Base-by-base conservation (phyloP, 1,140 invertebrate species). In the Achatina immaculata region DNA sequence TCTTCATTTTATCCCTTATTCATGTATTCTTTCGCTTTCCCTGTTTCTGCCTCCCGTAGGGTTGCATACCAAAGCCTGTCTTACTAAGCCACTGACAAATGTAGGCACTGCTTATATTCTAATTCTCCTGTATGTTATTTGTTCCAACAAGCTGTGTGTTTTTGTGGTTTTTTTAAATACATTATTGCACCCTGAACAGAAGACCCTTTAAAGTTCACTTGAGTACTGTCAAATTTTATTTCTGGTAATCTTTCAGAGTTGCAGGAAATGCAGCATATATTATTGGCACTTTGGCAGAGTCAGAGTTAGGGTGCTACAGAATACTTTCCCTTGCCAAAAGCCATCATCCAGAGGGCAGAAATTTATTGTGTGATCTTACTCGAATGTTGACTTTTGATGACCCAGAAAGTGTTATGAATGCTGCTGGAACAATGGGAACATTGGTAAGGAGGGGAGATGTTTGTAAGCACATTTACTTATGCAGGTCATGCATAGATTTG, bases 321-420 rank as follows among this genome's bases (percentile, higher is more conserved):
- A 86, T 91, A 75, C 82, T 91, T 19, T 82, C 84, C 11, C 84
- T 91, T 36, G 85, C 88, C 36, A 88, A 88, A 36, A 76, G 83
- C 28, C 74, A 82, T 3, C 81, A 86, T 62, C 38, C 51, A 6
- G 87, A 89, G 69, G 87, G 86, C 78, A 73, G 78, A 14, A 85
- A 85, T 38, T 86, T 90, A 24, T 82, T 91, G 21, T 77, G 75
- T n/a, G 87, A 91, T 81, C 84, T 91, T 48, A 89, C 88, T 0
- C 84, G 83, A 66, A 88, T 91, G 88, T 73, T 91, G 48, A 87
- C 86, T 48, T 91, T 89, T 83, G 85, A 88, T 85, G 91, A 91
- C 82, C 82, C 89, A 0, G 91, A 91, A 78, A 90, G 88, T 85
- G 90, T 91, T 4, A 91, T 91, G 90, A 91, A 91, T 86, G 90